phyloP scores from a whole-genome alignment of 2,797 vertebrate genomes.

The Eulemur mongoz region DNA sequence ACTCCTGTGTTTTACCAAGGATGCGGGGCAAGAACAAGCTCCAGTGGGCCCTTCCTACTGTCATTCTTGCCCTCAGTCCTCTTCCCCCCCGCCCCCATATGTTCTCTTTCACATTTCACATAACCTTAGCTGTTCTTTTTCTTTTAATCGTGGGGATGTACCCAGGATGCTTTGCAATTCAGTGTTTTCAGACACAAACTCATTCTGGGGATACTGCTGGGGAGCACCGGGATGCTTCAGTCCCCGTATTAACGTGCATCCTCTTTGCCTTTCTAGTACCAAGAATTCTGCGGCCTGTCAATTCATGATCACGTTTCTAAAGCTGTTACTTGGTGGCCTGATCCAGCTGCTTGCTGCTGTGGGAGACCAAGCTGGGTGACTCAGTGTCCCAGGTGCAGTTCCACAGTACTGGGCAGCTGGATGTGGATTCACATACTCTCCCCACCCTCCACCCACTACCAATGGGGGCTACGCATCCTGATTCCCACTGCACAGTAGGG shows the following conservation, averaged over 20 bases:
- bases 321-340: neutral
- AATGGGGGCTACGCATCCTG: accelerated
- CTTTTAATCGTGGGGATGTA: constrained; percentile 13
- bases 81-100: neutral
- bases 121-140: neutral
- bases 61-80: neutral
- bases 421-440: neutral
- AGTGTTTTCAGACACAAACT: neutral
- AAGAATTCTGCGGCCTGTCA: neutral
- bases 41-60: neutral
- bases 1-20: neutral
- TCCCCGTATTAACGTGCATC: neutral
- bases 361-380: neutral
- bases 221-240: neutral
- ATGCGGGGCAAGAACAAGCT: neutral
- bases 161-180: neutral
- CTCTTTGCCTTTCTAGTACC: neutral
- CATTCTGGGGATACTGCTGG: neutral
- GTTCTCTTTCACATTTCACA: neutral
- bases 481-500: neutral
- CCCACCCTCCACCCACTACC: neutral
- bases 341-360: neutral
- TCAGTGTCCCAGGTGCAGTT: neutral
- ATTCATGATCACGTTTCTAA: neutral
- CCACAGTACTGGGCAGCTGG: neutral